Base-by-base conservation (phyloP, 2,113 vertebrate species). In the Misgurnus mizolepis region DNA sequence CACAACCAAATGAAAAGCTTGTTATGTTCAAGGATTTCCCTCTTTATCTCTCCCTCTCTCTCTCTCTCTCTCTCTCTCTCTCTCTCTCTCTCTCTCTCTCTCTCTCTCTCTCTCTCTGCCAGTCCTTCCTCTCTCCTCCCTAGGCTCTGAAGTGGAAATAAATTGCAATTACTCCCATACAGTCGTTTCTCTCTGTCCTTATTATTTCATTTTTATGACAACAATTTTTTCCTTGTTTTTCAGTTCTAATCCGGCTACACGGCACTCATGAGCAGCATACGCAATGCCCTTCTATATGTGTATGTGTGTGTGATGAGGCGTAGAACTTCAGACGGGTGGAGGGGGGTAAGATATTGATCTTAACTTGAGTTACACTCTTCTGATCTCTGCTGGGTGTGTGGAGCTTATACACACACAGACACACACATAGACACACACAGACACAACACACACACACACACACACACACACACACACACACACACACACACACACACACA, bases 101-200 rank as follows among this genome's bases (percentile, higher is more conserved):
- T 79, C 82, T 76, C 82, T 76, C 53, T 79, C 82, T 34, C 83
- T 80, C 56, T 67, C 84, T 85, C 27, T 34, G 27, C 27, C 27
- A 34, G 27, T 34, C 27, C 3, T 3, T 34, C 27, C 27, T 34
- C 27, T 74, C 74, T 71, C 74, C 88, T 88, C 87, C 82, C 80
- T 85, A 89, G 85, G 68, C 69, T 80, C 79, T 83, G 78, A 12
- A 88, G 93, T 95, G 91, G 91, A 96, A 96, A 95, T 95, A 95
- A 95, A 96, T 95, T 94, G 92, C 95, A 92, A 93, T 82, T 89
- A 95, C 94, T 94, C 92, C 88, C 89, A 88, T 80, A 88, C 93
- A 93, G 91, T 92, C 86, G 11, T 89, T 64, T 76, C 34, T 92
- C 93, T 93, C 91, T 93, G 94, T 80, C 92, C 92, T 94, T 86